phyloP scores from a whole-genome alignment of 2,888 invertebrate species.

The Lasioglossum calceatum region DNA sequence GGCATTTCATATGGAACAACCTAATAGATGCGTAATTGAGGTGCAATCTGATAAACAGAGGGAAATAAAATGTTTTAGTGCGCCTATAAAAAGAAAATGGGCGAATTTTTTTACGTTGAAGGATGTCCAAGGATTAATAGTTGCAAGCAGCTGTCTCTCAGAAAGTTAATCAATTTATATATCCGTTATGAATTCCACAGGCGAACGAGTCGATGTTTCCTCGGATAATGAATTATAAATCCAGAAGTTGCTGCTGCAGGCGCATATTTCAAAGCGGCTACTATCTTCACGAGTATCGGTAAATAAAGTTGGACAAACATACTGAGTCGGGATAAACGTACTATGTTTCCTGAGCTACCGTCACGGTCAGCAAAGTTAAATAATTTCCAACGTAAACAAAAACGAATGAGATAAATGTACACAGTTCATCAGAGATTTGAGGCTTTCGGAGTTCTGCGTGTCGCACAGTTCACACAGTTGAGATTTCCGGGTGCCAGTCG shows the following conservation, averaged over 20 bases:
- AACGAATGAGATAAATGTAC: background rate
- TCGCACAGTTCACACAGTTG: background rate
- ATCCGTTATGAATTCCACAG: background rate
- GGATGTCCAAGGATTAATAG: no score
- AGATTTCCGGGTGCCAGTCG: background rate
- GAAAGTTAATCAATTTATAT: background rate
- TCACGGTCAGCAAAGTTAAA: conserved; percentile 5
- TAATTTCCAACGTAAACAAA: background rate
- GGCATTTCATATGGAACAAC: no score
- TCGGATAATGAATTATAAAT: background rate
- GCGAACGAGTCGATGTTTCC: background rate
- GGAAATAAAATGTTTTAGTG: no score
- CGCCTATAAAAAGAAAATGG: no score
- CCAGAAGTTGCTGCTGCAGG: background rate
- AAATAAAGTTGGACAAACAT: background rate
- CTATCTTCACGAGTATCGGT: background rate
- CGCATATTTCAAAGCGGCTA: background rate
- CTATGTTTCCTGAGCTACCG: background rate
- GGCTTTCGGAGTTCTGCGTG: background rate
- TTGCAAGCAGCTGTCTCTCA: background rate
- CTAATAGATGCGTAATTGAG: no score
- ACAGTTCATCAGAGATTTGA: background rate
- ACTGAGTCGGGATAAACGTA: conserved; percentile 1
- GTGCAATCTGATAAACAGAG: no score
- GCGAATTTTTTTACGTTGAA: no score